A percentile compares a stretch with the other conserved stretches of the same genome.
Evolutionary conservation across 2,888 invertebrate genomes (phyloP).

Genomic region (Lithophane leautieri): DNA sequence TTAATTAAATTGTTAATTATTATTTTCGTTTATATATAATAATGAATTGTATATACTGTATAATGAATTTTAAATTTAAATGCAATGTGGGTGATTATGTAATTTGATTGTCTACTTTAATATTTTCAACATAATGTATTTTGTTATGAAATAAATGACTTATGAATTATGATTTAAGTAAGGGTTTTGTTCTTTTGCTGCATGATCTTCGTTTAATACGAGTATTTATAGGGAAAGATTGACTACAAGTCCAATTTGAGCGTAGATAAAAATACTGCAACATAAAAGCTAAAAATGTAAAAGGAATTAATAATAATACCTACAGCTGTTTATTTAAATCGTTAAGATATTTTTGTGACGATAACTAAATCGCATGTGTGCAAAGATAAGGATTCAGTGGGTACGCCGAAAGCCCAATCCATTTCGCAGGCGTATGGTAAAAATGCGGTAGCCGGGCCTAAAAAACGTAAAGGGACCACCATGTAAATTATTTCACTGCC

Average conservation of each 20-base stretch:
- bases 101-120: too few species aligned
- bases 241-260: constrained; percentile 14
- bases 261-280: constrained; percentile 23
- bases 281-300: constrained; percentile 24
- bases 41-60: too few species aligned
- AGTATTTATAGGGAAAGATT: constrained; percentile 2
- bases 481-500: constrained; percentile 87
- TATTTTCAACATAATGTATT: too few species aligned
- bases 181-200: background rate
- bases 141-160: too few species aligned
- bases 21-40: too few species aligned
- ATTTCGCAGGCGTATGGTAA: constrained; percentile 72
- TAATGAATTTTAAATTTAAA: too few species aligned
- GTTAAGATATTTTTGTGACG: constrained; percentile 66
- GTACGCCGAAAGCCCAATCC: constrained; percentile 62
- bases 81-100: too few species aligned
- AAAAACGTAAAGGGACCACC: constrained; percentile 83
- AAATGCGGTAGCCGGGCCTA: constrained; percentile 81
- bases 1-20: too few species aligned
- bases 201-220: background rate
- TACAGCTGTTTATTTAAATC: constrained; percentile 50
- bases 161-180: too few species aligned
- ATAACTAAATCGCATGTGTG: constrained; percentile 65
- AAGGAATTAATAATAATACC: constrained; percentile 35
- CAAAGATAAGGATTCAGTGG: constrained; percentile 68